Base-by-base conservation (phyloP, 2,797 vertebrate species). In the Anguilla pacifica region DNA sequence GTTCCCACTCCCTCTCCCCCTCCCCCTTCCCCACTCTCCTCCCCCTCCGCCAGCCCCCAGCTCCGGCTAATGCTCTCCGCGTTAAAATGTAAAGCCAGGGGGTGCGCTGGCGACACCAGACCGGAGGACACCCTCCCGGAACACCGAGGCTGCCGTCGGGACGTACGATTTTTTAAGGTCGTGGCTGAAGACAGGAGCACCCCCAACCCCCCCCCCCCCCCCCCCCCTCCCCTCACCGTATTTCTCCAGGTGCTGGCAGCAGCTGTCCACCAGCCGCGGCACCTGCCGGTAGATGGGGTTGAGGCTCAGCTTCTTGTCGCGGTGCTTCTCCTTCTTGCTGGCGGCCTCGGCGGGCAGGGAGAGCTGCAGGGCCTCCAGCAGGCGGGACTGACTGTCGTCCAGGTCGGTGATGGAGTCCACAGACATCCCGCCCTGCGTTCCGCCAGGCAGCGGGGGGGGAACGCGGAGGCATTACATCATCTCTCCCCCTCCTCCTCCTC, bases 401-500 rank as follows among this genome's bases (percentile, higher is more conserved):
- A 99, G 96, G 94, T 99, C 98, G 0, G 98, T 98, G 93, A 99
- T 98, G 22, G 98, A 98, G 94, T 99, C 98, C 93, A 99, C 98
- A 22, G 98, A 99, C 98, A 98, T 98, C 0, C 96, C 98, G 0
- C 98, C 98, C 98, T 99, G 94, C 19, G 92, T 93, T 91, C 90
- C 0, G 93, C 0, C 90, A 55, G 83, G 61, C 17, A 82, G 28
- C 5, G 55, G n/a, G 0, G 59, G 59, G 83, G 61, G n/a, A 82
- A 39, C 5, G 55, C 39, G 0, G 59, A 13, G 15, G 51, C 13
- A 25, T 57, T 55, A 70, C n/a, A 67, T 88, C 87, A 93, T 7
- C 72, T 81, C 19, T 43, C n/a, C 82, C 9, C 31, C 31, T 31
- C 35, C 35, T 35, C 35, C 35, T 35, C 35, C 35, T 35, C 35